Conservation (phyloP, 2,113 vertebrate genomes). For the Canis aureus region DNA sequence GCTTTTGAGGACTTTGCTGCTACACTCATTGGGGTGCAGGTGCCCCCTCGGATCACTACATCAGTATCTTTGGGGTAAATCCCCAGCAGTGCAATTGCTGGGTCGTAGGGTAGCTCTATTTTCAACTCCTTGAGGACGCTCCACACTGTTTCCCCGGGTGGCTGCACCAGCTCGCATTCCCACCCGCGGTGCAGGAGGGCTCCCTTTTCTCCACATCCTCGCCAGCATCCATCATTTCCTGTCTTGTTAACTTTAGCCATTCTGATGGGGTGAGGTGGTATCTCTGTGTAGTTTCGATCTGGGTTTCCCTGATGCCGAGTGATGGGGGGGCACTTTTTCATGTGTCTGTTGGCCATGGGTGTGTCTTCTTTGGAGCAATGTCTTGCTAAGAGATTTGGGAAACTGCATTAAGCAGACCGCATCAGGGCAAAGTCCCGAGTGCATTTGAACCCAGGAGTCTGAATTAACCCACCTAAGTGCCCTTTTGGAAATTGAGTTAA, state of each 20-base stretch:
- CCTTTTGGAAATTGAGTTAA: not conserved
- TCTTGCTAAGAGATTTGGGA: not conserved
- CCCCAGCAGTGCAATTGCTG: not conserved
- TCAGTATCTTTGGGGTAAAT: not conserved
- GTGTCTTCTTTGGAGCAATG: not conserved
- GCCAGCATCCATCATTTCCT: not conserved
- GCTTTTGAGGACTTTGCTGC: not conserved
- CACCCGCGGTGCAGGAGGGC: not conserved
- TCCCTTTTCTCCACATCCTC: not conserved
- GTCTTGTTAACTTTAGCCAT: not conserved
- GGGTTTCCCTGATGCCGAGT: not conserved
- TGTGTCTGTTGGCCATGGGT: not conserved
- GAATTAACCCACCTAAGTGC: not conserved
- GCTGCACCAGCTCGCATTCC: not conserved
- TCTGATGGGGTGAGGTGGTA: not conserved
- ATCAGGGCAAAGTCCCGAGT: conserved; percentile 22
- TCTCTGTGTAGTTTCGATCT: not conserved
- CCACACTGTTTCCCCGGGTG: not conserved
- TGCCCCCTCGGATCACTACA: not conserved
- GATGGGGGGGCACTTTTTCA: not conserved
- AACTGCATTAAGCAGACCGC: not conserved
- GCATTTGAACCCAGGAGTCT: not conserved
- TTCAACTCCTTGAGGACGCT: not conserved
- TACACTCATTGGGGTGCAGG: not conserved
- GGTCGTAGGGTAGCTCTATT: not conserved